A percentile compares a stretch with the other conserved stretches of the same genome.
Evolutionary conservation across 2,888 invertebrate species (phyloP).

Genomic region (Drosophila histrio): DNA sequence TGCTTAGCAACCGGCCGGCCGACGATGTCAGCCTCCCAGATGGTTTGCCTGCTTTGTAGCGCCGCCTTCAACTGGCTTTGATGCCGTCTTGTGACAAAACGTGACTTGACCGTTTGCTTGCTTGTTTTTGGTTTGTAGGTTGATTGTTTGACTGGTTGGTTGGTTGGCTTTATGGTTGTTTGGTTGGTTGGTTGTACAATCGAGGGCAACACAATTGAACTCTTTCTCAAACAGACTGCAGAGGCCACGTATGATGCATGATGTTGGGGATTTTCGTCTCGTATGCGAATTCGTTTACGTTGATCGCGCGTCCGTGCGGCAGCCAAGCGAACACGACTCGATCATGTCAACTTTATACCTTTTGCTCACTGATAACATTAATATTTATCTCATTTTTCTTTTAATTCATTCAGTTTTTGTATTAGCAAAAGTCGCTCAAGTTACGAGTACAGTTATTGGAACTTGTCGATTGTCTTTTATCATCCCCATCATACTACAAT

Average conservation of each 20-base stretch:
- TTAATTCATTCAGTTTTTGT: conserved; percentile 19
- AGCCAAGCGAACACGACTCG: conserved; percentile 53
- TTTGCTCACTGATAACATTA: conserved; percentile 30
- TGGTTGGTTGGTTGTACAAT: conserved; percentile 28
- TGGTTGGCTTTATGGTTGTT: conserved; percentile 15
- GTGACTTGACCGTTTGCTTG: conserved; percentile 31
- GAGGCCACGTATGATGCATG: conserved; percentile 84
- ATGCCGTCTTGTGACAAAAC: conserved; percentile 33
- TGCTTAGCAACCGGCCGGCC: conserved; percentile 65
- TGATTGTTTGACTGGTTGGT: conserved; percentile 31
- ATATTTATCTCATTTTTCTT: conserved; percentile 14
- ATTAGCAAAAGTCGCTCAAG: conserved; percentile 72
- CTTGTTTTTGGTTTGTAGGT: conserved; percentile 14
- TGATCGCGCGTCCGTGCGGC: conserved; percentile 59
- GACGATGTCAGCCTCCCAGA: conserved; percentile 55
- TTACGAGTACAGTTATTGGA: conserved; percentile 66
- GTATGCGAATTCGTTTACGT: conserved; percentile 50
- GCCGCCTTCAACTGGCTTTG: conserved; percentile 66
- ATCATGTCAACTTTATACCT: conserved; percentile 46
- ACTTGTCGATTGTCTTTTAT: conserved; percentile 77
- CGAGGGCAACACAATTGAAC: conserved; percentile 28
- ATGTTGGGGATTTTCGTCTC: conserved; percentile 83
- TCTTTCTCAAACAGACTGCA: conserved; percentile 77
- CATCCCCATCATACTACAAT: conserved; percentile 87
- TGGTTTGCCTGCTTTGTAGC: conserved; percentile 61